Evolutionary conservation across 2,797 vertebrate genomes (phyloP), one percentile per base, ranked within the genome.

Genomic region (Parauchenoglanis punctatus): DNA sequence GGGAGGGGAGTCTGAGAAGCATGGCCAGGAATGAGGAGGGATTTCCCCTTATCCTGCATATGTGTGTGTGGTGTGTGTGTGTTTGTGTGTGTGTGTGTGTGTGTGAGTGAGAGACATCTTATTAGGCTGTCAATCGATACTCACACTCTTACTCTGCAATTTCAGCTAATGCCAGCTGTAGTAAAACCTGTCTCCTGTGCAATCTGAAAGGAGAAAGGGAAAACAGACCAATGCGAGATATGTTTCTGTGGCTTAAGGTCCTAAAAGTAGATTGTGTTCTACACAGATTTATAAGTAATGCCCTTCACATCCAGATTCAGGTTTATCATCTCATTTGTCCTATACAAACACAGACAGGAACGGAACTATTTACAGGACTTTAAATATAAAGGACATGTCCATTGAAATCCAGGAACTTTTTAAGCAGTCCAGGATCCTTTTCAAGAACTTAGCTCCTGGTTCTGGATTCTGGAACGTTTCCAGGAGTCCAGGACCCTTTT

Each of bases 91-190:
- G n/a, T 80, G 54, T 58, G 76, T 61, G 58, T 44, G 77, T 12
- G 31, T 17, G 20, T 40, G 58, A 23, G 56, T 40, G 56, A n/a
- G 1, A 18, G 35, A 46, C 40, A 25, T 28, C 56, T 68, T 35
- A 70, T 83, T 70, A 83, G 49, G 40, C 63, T 70, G 65, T 83
- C 65, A 83, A 56, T 83, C 5, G n/a, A 83, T 56, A 35, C 58
- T 82, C 61, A 82, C 56, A 12, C 61, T 44, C 31, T 59, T 25
- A 80, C 77, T 80, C 31, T 20, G 18, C 31, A 81, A 8, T 44
- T 61, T 25, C 44, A 44, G 7, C 35, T n/a, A 44, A n/a, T 8
- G 58, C 23, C 56, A 13, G 56, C 35, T 61, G 31, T 44, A 61
- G 58, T 25, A 44, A 61, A n/a, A 44, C 52, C 12, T 0, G 28